phyloP scores from a whole-genome alignment of 2,113 vertebrate genomes.

The Zosterops lateralis region DNA sequence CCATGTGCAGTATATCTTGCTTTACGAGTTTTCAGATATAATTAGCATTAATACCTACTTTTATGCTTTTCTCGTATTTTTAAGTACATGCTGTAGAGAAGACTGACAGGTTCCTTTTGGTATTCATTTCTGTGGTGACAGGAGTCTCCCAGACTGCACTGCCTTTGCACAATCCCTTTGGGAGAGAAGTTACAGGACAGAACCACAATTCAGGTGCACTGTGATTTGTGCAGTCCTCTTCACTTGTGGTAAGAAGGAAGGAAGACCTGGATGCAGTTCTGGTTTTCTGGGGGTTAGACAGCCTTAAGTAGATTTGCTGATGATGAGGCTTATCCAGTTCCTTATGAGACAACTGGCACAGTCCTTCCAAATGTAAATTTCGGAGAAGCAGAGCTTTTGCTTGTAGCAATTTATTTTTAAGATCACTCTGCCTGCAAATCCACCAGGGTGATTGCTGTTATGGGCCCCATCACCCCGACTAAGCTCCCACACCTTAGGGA shows the following conservation, averaged over 20 bases:
- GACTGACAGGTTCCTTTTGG: not conserved
- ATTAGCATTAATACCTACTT: not conserved
- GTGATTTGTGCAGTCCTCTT: not conserved
- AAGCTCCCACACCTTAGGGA: not conserved
- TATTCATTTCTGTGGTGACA: not conserved
- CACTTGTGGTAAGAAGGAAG: not conserved
- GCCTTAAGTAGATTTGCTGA: not conserved
- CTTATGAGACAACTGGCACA: not conserved
- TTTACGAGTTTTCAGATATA: conserved; percentile 10
- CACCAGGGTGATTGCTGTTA: not conserved
- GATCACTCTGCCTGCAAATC: not conserved
- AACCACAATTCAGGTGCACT: not conserved
- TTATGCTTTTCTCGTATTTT: not conserved
- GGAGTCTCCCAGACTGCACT: not conserved
- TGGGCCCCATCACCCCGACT: fast-evolving
- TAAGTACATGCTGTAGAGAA: not conserved
- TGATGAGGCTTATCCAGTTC: not conserved
- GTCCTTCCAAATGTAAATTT: not conserved
- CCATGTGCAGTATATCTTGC: not conserved
- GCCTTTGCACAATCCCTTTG: not conserved
- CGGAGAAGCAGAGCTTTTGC: not conserved
- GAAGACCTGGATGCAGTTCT: not conserved
- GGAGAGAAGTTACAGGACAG: not conserved
- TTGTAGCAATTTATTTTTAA: fast-evolving
- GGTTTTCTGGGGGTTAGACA: not conserved